Evolutionary conservation across 2,888 invertebrate species (phyloP).

Genomic region (Helleia helle): DNA sequence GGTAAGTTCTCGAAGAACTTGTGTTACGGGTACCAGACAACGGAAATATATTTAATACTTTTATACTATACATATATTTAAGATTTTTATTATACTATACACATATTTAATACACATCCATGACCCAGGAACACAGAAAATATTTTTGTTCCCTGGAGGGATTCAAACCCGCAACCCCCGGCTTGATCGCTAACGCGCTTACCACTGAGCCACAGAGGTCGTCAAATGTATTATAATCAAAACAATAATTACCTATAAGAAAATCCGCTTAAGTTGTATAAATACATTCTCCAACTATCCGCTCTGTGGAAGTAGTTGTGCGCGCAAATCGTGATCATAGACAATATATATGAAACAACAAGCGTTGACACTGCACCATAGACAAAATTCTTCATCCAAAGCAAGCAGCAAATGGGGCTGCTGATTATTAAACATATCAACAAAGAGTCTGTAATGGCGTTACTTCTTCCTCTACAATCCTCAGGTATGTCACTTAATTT

Average conservation of each 20-base stretch:
- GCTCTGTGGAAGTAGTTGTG: conserved; percentile 88
- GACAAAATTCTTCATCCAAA: conserved; percentile 35
- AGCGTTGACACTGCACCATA: conserved; percentile 36
- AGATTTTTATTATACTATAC: too few species aligned
- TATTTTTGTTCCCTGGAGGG: too few species aligned
- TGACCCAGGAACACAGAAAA: too few species aligned
- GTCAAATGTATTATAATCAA: too few species aligned
- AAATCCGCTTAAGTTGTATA: conserved; percentile 80
- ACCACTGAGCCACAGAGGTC: too few species aligned
- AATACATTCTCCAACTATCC: conserved; percentile 87
- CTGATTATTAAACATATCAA: conserved; percentile 33
- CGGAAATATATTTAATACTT: too few species aligned
- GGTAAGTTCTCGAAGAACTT: too few species aligned
- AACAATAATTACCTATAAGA: conserved; percentile 71
- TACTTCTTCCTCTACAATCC: conserved; percentile 41
- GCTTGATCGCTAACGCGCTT: too few species aligned
- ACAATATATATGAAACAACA: conserved; percentile 34
- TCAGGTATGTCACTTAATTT: conserved; percentile 69
- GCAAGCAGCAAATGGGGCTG: conserved; percentile 41
- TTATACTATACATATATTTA: too few species aligned
- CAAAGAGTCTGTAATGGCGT: conserved; percentile 40
- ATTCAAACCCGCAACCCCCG: too few species aligned
- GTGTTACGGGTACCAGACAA: too few species aligned
- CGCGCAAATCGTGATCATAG: conserved; percentile 69
- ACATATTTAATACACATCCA: too few species aligned